phyloP scores from a whole-genome alignment of 2,888 invertebrate genomes.

The Chaitophorus viminalis region DNA sequence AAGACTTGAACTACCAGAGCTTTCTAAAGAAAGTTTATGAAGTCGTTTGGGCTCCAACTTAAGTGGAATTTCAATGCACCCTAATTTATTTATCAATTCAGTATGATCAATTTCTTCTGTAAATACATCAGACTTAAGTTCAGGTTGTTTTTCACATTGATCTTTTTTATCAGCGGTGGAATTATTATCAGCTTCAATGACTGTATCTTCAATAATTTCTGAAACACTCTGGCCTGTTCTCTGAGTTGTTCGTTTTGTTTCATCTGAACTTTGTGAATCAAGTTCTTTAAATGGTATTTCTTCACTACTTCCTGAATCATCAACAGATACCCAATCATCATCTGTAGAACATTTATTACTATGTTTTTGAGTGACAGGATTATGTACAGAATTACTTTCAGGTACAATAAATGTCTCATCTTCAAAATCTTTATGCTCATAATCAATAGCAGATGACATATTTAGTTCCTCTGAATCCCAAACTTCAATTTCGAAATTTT shows the following conservation, averaged over 20 bases:
- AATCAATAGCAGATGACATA: slow-evolving; percentile 43
- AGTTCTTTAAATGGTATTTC: slow-evolving; percentile 58
- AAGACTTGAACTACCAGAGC: slow-evolving; percentile 85
- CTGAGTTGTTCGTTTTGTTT: slow-evolving; percentile 48
- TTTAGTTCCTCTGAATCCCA: slow-evolving; percentile 66
- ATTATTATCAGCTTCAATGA: slow-evolving; percentile 17
- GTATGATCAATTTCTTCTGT: slow-evolving; percentile 52
- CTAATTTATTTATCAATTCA: slow-evolving; percentile 56
- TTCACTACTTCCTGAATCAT: slow-evolving; percentile 56
- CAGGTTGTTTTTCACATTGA: neutral
- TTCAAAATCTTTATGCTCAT: slow-evolving; percentile 58
- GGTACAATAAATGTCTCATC: slow-evolving; percentile 38
- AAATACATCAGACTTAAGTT: slow-evolving; percentile 21
- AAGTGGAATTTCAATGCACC: slow-evolving; percentile 63
- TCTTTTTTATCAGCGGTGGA: slow-evolving; percentile 29
- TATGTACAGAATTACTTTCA: neutral
- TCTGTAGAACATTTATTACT: slow-evolving; percentile 47
- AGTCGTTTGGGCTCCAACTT: slow-evolving; percentile 75
- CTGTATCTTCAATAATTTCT: slow-evolving; percentile 46
- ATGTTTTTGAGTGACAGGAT: neutral
- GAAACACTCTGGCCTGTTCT: slow-evolving; percentile 46
- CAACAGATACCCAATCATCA: slow-evolving; percentile 53
- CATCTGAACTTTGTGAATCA: slow-evolving; percentile 58
- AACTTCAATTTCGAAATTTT: slow-evolving; percentile 65
- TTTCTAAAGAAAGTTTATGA: slow-evolving; percentile 80